Evolutionary conservation across 2,888 invertebrate species (phyloP), one percentile per base, ranked within the genome.

Genomic region (Eustalomyia histrio): DNA sequence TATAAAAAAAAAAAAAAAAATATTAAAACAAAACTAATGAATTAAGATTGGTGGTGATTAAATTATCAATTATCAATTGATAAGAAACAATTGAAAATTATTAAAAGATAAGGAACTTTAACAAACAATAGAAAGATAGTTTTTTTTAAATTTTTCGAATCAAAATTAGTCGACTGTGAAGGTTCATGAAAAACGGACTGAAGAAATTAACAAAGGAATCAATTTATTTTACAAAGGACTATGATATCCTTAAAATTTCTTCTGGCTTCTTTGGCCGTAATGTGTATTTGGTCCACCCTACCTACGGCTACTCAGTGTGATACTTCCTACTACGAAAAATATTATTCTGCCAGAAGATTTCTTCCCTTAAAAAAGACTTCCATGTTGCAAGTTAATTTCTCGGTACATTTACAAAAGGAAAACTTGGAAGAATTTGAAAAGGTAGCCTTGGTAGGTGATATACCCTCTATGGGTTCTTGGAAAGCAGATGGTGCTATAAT

Each of bases 381-480:
- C 0, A 75, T 86, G 68, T 79, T 85, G 35, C 71, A 78, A 35
- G 87, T 85, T 10, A 88, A 87, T 58, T 87, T 89, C 7, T 84
- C 72, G 0, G 16, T 73, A 5, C 39, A 67, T 69, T 84, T 92
- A 84, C 90, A 89, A 84, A 87, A 91, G 35, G 83, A 85, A 5
- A 52, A 65, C 1, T 86, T 94, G 17, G 90, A 89, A 53, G 88
- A 92, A 0, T 93, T 92, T 64, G 95, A 96, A 89, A 91, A 91
- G 55, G 92, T 96, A 0, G 95, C 94, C 81, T 90, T 96, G 58
- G 92, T 94, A 16, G 96, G 96, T 43, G 94, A 93, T 88, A 92
- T 92, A 78, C 87, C 90, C 0, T 92, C 92, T 80, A 91, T 96
- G 58, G 96, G 96, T 0, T 91, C 92, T 83, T 96, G 96, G 96